Evolutionary conservation across 2,113 vertebrate genomes (phyloP).

Genomic region (Hylia prasina): DNA sequence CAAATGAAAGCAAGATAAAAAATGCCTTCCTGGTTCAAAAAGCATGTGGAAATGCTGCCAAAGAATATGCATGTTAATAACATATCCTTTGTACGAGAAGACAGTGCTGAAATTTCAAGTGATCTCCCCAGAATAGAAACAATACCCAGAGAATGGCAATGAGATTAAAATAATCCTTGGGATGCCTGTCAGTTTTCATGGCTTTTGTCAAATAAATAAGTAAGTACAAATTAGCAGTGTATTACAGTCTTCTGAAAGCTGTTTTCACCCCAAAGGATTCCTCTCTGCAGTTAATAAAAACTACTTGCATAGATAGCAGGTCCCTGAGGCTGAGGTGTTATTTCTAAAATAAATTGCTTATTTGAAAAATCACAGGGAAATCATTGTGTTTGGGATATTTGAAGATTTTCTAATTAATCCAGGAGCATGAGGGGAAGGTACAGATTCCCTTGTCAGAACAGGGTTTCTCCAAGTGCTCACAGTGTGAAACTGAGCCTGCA

Average conservation of each 20-base stretch:
- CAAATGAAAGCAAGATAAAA: slow-evolving; percentile 47
- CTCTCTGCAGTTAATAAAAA: slow-evolving; percentile 20
- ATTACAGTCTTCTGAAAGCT: background rate
- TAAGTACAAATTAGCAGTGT: slow-evolving; percentile 19
- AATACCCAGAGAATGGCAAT: background rate
- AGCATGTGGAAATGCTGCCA: background rate
- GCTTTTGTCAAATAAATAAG: slow-evolving; percentile 19
- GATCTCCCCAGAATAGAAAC: slow-evolving; percentile 34
- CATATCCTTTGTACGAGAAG: slow-evolving; percentile 18
- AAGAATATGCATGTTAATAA: slow-evolving; percentile 26
- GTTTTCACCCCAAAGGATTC: background rate
- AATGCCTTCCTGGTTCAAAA: slow-evolving; percentile 26
- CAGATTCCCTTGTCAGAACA: background rate
- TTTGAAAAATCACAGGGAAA: slow-evolving; percentile 20
- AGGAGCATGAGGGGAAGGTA: background rate
- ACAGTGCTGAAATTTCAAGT: background rate
- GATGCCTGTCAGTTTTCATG: background rate
- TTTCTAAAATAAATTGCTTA: slow-evolving; percentile 58
- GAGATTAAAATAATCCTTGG: slow-evolving; percentile 47
- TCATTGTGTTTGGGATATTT: background rate
- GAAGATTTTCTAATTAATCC: slow-evolving; percentile 18
- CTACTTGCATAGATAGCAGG: slow-evolving; percentile 8
- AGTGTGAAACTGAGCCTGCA: background rate
- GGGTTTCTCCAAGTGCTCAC: background rate
- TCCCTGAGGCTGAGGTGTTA: background rate